Percentiles rank a stretch among this genome's conserved stretches.
phyloP scores from a whole-genome alignment of 1,140 invertebrate genomes.

The Rhyacophila brunnea region DNA sequence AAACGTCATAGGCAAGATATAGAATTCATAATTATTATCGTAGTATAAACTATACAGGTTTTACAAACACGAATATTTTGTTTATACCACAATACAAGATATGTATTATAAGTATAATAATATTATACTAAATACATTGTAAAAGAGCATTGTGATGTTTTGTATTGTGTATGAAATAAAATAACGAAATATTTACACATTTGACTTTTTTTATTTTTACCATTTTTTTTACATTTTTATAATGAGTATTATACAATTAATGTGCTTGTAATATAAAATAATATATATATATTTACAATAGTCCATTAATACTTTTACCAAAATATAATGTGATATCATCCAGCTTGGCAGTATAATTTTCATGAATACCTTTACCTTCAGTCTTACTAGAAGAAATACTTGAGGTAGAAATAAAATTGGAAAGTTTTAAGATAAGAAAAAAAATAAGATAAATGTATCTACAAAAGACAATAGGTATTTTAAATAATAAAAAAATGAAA shows the following conservation, averaged over 20 bases:
- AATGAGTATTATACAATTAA: conserved; percentile 14
- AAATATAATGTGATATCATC: not conserved
- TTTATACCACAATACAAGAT: no score
- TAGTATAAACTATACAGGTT: no score
- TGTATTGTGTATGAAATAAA: no score
- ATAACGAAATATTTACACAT: no score
- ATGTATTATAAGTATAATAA: no score
- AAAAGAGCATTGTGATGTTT: no score
- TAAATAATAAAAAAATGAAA: no score
- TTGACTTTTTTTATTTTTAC: not conserved
- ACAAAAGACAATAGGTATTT: no score
- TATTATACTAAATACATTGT: no score
- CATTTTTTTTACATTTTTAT: conserved; percentile 8
- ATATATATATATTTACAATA: conserved; percentile 1
- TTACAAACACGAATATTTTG: no score
- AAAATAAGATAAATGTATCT: not conserved
- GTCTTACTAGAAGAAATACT: not conserved
- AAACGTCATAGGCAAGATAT: no score
- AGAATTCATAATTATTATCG: no score
- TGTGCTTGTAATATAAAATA: conserved; percentile 5
- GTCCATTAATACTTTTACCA: not conserved
- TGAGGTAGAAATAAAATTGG: not conserved
- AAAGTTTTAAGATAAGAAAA: not conserved
- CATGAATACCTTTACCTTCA: not conserved
- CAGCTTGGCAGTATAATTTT: conserved; percentile 2